These are phyloP conservation scores for Labia minor DNA, from an alignment of 2,888 invertebrate species.

Conservation along the genomic window DNA sequence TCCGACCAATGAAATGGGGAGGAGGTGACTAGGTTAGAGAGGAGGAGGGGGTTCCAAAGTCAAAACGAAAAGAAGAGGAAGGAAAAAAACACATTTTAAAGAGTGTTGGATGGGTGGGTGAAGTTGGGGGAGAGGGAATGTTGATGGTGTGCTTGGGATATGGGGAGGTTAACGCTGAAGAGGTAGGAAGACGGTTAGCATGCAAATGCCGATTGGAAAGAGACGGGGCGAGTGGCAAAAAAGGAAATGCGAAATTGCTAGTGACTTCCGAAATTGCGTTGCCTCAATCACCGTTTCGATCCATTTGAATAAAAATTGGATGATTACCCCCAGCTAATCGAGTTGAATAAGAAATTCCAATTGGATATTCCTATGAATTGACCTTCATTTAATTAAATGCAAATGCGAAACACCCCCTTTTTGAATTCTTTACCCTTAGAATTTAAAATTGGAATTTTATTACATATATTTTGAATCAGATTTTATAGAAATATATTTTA, in stretches of 20 bases:
- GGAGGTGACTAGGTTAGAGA: too few species aligned
- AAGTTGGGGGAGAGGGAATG: neutral
- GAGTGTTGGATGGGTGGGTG: neutral
- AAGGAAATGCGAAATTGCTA: neutral
- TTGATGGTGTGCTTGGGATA: neutral
- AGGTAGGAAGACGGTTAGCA: neutral
- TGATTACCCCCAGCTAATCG: neutral
- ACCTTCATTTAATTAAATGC: too few species aligned
- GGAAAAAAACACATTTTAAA: neutral
- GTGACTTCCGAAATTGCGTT: conserved; percentile 3
- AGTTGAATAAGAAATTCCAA: too few species aligned
- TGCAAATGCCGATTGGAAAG: neutral
- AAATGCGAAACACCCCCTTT: too few species aligned
- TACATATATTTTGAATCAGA: too few species aligned
- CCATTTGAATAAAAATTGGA: conserved; percentile 13
- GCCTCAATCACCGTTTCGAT: conserved; percentile 7
- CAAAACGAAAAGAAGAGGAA: neutral
- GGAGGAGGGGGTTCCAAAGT: neutral
- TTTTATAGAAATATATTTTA: too few species aligned
- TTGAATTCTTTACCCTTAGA: too few species aligned
- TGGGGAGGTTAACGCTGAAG: neutral
- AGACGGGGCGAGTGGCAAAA: neutral
- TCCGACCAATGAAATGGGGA: neutral
- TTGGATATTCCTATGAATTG: too few species aligned
- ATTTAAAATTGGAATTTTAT: too few species aligned